phyloP scores from a whole-genome alignment of 2,797 vertebrate genomes.

The Acipenser ruthenus region DNA sequence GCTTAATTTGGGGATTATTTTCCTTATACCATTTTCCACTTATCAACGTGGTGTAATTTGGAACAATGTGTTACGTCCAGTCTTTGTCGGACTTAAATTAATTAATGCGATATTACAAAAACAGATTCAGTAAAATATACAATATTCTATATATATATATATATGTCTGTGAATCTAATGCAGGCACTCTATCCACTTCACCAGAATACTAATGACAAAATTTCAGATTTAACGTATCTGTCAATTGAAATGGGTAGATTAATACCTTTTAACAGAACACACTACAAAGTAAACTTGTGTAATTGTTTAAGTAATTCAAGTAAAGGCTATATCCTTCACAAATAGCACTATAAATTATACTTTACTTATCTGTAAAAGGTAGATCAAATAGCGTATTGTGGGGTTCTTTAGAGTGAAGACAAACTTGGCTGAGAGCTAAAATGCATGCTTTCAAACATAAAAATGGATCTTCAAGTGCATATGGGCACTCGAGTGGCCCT shows the following conservation, averaged over 20 bases:
- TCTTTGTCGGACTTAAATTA: no score
- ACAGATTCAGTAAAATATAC: no score
- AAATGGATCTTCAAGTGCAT: conserved; percentile 25
- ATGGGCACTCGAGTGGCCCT: conserved; percentile 26
- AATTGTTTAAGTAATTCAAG: conserved; percentile 18
- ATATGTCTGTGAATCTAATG: no score
- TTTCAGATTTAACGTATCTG: no score
- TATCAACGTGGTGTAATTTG: no score
- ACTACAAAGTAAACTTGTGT: conserved; percentile 9
- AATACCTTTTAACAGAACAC: neutral
- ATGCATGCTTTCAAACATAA: conserved; percentile 26
- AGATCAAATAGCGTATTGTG: conserved; percentile 16
- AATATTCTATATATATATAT: no score
- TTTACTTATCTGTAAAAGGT: conserved; percentile 25
- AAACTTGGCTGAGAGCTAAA: conserved; percentile 25
- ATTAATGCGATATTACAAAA: no score
- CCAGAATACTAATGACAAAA: no score
- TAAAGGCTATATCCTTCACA: conserved; percentile 23
- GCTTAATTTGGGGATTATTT: no score
- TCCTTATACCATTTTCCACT: no score
- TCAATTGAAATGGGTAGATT: neutral
- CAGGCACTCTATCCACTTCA: no score
- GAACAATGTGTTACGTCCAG: no score
- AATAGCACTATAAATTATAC: conserved; percentile 17
- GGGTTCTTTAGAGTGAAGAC: conserved; percentile 21